These are phyloP conservation scores for Orthosia gracilis DNA, from an alignment of 2,888 invertebrate species.

Conservation along the genomic window DNA sequence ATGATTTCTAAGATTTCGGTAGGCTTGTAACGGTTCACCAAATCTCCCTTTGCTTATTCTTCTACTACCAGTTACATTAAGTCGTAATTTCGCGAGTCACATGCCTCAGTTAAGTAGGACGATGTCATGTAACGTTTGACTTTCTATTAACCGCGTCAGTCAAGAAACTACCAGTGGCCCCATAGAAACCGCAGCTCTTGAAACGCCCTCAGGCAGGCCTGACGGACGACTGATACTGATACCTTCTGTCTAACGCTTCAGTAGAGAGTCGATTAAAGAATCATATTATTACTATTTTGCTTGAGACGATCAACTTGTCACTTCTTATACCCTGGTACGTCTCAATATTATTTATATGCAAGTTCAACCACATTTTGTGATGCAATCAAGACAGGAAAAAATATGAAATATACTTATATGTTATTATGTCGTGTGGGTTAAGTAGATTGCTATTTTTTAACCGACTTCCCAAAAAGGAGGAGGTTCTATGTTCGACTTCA, in stretches of 20 bases:
- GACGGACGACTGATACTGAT: too few relatives aligned
- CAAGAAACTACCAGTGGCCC: slow-evolving; percentile 20
- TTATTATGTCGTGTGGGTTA: slow-evolving; percentile 17
- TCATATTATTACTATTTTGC: slow-evolving; percentile 14
- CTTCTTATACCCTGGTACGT: slow-evolving; percentile 26
- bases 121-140: slow-evolving; percentile 23
- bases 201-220: slow-evolving; percentile 15
- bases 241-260: slow-evolving; percentile 21
- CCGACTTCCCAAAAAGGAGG: too few relatives aligned
- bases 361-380: slow-evolving; percentile 37
- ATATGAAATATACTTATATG: slow-evolving; percentile 19
- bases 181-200: slow-evolving; percentile 18
- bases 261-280: slow-evolving; percentile 31
- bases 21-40: neutral
- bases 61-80: neutral
- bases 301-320: slow-evolving; percentile 18
- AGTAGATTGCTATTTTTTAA: slow-evolving; percentile 33
- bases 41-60: neutral
- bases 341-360: slow-evolving; percentile 12
- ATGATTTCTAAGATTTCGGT: too few relatives aligned
- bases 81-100: slow-evolving; percentile 22
- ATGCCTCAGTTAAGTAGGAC: neutral
- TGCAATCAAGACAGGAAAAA: slow-evolving; percentile 19
- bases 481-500: too few relatives aligned
- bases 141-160: slow-evolving; percentile 36